These are phyloP conservation scores for Emydocephalus ijimae DNA, from an alignment of 2,113 vertebrate species.

Conservation along the genomic window DNA sequence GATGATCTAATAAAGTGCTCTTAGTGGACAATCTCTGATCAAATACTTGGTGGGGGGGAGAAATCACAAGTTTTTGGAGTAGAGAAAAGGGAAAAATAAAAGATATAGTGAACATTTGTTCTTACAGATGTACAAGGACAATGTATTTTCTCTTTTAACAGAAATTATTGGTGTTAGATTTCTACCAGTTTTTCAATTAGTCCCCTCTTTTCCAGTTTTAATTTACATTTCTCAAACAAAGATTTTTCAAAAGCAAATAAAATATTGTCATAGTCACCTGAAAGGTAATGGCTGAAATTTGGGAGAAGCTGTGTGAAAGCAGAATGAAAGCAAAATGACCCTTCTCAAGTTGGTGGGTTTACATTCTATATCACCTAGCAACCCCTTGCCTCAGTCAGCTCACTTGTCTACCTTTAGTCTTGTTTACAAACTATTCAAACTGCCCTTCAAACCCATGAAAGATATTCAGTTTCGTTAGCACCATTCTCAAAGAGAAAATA, in stretches of 20 bases:
- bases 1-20: constrained; percentile 87
- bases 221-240: constrained; percentile 25
- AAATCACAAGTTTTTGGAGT: constrained; percentile 49
- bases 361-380: constrained; percentile 81
- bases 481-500: constrained; percentile 81
- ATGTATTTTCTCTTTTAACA: constrained; percentile 21
- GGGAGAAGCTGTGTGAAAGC: constrained; percentile 74
- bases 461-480: constrained; percentile 81
- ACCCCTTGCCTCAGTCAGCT: constrained; percentile 73
- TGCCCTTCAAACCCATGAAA: constrained; percentile 74
- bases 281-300: constrained; percentile 73
- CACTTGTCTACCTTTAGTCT: constrained; percentile 73
- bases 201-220: constrained; percentile 46
- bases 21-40: constrained; percentile 83
- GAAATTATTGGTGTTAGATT: constrained; percentile 15
- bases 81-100: constrained; percentile 23
- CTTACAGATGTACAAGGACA: constrained; percentile 36
- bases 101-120: constrained; percentile 48
- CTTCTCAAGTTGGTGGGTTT: constrained; percentile 78
- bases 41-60: constrained; percentile 64
- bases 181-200: constrained; percentile 10
- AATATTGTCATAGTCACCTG: constrained; percentile 63
- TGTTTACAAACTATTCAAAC: constrained; percentile 80
- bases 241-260: background rate
- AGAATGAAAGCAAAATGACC: constrained; percentile 78